Evolutionary conservation across 2,797 vertebrate genomes (phyloP), one percentile per base, ranked within the genome.

Genomic region (Meriones psammophilus): DNA sequence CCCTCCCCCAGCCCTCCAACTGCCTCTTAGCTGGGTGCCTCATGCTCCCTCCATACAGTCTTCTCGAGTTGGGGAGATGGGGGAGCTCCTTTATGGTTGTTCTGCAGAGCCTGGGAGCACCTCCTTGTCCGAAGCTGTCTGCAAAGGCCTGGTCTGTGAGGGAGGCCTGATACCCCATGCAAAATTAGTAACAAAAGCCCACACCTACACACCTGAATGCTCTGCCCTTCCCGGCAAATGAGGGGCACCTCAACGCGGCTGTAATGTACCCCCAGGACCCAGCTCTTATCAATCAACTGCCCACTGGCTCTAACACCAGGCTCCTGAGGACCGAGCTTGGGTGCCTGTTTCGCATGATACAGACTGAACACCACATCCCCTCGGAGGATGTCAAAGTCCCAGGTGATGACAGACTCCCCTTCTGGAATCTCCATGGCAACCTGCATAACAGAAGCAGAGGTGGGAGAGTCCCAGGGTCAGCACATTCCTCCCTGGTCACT

Each of bases 381-480:
- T 14, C 98, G 98, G 62, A 99, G 98, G 88, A 99, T 98, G 94
- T 99, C 99, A 0, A 99, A 99, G 97, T 99, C 99, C 98, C 99
- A 99, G 54, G 98, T 99, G 97, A 99, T 99, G 69, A 99, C 99
- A 0, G 98, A 99, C 68, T 98, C 98, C 8, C 97, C 98, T 91
- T 99, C 99, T 89, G 98, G 96, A 94, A 99, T 99, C 94, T 99
- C 98, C 86, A 98, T 97, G 0, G 97, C 92, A 8, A 98, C 98
- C 99, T 99, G 84, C 26, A 78, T 6, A 50, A 64, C 73, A 42
- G 88, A 15, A 73, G 62, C 30, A 3, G 17, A 20, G 36, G 28
- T 1, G 10, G 50, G 50, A 30, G 33, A 39, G 30, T 26, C 28
- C 50, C 50, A 24, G 10, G 50, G 58, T 15, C 81, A 28, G 60